Conservation (phyloP, 2,888 invertebrate genomes). For the Hypercompe scribonia region DNA sequence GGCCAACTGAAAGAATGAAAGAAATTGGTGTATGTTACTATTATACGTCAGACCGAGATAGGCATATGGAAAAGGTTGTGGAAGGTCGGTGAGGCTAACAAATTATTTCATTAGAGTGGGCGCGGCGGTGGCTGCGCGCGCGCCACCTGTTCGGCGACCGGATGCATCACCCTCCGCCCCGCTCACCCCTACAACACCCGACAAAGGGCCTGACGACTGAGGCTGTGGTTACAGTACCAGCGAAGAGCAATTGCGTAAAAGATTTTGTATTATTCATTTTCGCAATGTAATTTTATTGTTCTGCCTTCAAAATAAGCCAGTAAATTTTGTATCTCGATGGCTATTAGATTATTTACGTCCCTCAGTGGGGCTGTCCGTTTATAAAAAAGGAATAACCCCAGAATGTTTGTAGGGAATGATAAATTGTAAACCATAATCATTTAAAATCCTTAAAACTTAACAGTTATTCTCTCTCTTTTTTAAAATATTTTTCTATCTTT, state of each 20-base stretch:
- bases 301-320: neutral
- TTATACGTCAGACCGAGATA: conserved; percentile 52
- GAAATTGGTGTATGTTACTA: conserved; percentile 26
- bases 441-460: neutral
- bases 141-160: conserved; percentile 83
- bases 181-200: conserved; percentile 35
- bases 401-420: neutral
- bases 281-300: neutral
- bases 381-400: neutral
- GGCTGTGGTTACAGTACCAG: conserved; percentile 56
- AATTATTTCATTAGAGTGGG: conserved; percentile 83
- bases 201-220: conserved; percentile 53
- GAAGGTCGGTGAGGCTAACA: conserved; percentile 78
- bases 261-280: neutral
- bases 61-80: conserved; percentile 72
- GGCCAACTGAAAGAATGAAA: conserved; percentile 32
- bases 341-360: neutral
- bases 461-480: neutral
- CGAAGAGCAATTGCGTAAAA: conserved; percentile 27
- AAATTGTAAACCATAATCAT: neutral
- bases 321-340: neutral
- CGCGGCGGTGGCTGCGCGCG: conserved; percentile 71
- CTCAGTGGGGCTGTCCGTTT: neutral
- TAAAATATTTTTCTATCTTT: too few relatives aligned
- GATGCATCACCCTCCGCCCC: conserved; percentile 72